Percentiles rank a stretch among this genome's conserved stretches.
These are phyloP conservation scores for Trichopoda pennipes DNA, from an alignment of 2,888 invertebrate genomes.

Conservation along the genomic window DNA sequence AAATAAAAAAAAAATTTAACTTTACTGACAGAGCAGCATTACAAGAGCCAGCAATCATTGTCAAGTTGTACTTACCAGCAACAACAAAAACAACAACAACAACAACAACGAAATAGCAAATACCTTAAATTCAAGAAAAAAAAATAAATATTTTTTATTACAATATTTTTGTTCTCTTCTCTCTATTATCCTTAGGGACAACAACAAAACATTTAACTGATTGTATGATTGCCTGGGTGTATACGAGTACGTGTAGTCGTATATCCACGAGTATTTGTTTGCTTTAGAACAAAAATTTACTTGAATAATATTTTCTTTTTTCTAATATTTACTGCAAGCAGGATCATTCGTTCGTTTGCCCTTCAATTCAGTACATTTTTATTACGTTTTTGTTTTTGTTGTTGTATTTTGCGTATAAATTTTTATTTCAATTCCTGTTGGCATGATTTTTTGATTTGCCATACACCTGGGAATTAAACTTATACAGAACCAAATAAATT, in stretches of 20 bases:
- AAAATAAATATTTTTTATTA: constrained; percentile 10
- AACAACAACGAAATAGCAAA: neutral
- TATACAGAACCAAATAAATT: neutral
- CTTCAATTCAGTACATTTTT: constrained; percentile 48
- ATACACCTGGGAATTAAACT: constrained; percentile 77
- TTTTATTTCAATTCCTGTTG: constrained; percentile 64
- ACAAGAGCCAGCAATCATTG: constrained; percentile 28
- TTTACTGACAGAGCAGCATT: constrained; percentile 16
- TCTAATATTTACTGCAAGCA: neutral
- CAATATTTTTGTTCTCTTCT: constrained; percentile 27
- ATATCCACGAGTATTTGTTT: constrained; percentile 10
- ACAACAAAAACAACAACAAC: no score
- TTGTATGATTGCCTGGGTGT: constrained; percentile 53
- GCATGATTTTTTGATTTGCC: constrained; percentile 79
- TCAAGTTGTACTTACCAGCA: constrained; percentile 12
- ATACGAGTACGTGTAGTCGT: constrained; percentile 19
- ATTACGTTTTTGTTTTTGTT: constrained; percentile 7
- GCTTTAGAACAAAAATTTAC: constrained; percentile 32
- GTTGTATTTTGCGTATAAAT: constrained; percentile 48
- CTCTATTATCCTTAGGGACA: constrained; percentile 64
- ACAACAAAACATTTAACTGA: constrained; percentile 70
- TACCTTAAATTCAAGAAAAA: constrained; percentile 1
- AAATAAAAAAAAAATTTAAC: constrained; percentile 1
- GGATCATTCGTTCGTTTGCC: constrained; percentile 51
- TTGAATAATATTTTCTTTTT: constrained; percentile 32